These are phyloP conservation scores for Cactoblastis cactorum DNA, from an alignment of 2,888 invertebrate species.

Conservation along the genomic window DNA sequence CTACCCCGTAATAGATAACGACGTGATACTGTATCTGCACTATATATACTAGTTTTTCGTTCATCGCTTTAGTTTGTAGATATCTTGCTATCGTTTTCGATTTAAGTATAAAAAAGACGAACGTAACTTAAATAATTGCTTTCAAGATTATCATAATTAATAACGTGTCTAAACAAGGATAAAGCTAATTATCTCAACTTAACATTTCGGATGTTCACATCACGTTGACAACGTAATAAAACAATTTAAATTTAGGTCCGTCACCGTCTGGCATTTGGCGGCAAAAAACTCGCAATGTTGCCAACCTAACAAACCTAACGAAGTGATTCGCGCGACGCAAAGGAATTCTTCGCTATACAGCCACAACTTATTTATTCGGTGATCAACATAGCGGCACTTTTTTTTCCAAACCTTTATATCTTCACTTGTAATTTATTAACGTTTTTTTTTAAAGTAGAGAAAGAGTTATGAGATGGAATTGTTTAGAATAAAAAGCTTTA, in stretches of 20 bases:
- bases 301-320: constrained; percentile 29
- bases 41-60: too few species aligned
- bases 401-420: background rate
- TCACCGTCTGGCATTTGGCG: constrained; percentile 16
- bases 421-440: background rate
- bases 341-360: constrained; percentile 14
- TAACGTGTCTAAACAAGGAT: constrained; percentile 17
- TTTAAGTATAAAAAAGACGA: too few species aligned
- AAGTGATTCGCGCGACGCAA: constrained; percentile 26
- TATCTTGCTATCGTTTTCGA: too few species aligned
- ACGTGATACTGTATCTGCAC: too few species aligned
- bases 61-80: too few species aligned
- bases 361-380: background rate
- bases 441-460: background rate
- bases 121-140: too few species aligned
- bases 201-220: constrained; percentile 13
- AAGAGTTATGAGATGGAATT: background rate
- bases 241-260: constrained; percentile 5
- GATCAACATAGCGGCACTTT: constrained; percentile 8
- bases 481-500: background rate
- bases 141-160: background rate
- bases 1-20: too few species aligned
- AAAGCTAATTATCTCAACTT: constrained; percentile 14
- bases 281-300: constrained; percentile 22
- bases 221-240: constrained; percentile 29